Evolutionary conservation across 2,797 vertebrate genomes (phyloP).

Genomic region (Manis pentadactyla): DNA sequence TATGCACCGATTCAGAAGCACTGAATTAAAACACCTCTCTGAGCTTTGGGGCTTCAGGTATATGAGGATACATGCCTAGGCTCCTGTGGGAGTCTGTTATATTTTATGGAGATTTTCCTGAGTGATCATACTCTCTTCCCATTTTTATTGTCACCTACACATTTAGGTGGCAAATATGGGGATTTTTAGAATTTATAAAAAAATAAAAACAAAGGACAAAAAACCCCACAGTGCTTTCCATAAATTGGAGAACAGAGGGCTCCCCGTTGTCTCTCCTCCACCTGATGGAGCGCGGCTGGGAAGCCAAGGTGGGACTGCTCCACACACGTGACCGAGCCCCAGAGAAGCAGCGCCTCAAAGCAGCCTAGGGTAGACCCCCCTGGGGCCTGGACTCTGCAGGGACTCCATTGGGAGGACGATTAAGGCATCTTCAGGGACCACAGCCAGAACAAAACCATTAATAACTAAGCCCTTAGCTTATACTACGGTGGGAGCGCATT

Average conservation of each 20-base stretch:
- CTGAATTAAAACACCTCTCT: neutral
- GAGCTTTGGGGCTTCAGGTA: neutral
- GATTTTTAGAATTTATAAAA: neutral
- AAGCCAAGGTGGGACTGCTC: neutral
- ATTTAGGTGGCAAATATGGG: neutral
- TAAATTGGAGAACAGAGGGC: neutral
- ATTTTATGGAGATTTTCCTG: neutral
- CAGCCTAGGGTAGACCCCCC: neutral
- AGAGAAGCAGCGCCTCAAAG: neutral
- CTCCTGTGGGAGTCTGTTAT: neutral
- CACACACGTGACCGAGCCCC: neutral
- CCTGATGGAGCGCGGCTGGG: no score
- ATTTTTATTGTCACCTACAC: neutral
- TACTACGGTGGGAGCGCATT: neutral
- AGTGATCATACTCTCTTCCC: neutral
- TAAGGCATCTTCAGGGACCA: neutral
- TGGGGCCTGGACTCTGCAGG: neutral
- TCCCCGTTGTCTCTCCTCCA: no score
- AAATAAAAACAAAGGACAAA: neutral
- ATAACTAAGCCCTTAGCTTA: neutral
- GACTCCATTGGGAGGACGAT: neutral
- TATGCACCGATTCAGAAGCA: neutral
- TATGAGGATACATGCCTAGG: neutral
- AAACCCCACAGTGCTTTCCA: no score
- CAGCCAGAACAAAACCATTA: neutral